Evolutionary conservation across 1,140 invertebrate species (phyloP), one percentile per base, ranked within the genome.

Genomic region (Cydia pomonella): DNA sequence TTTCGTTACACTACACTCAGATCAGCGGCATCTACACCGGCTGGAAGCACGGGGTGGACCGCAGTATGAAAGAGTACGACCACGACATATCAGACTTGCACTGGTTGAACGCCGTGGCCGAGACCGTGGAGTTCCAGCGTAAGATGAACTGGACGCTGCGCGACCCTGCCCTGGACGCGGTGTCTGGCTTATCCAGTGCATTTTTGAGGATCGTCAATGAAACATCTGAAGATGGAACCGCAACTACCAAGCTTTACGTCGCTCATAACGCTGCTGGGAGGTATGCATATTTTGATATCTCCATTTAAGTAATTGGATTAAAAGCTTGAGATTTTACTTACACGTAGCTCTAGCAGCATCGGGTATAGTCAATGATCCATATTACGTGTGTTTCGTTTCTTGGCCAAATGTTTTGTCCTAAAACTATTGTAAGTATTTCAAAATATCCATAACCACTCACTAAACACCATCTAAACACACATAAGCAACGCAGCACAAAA

Each of bases 91-190:
- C 94, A 2, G 96, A 97, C 84, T 95, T 97, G 75, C 93, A 96
- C 77, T 95, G 96, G 94, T 91, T 97, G 79, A 97, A 97, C 77
- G 94, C 97, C 62, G 94, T 95, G 13, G 95, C 96, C 0, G 98
- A 99, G 86, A 92, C 98, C 1, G 94, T 95, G 74, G 97, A 98
- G 91, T 82, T 93, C 23, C 91, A 93, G 74, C 83, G 86, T 29
- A 90, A 92, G 75, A 75, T 93, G 21, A 93, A 93, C 80, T 84
- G 93, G 21, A 80, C 88, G 5, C 73, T 92, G 23, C 85, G 87
- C 72, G 84, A 90, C 38, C 73, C 79, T 10, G 77, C 82, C 27
- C 80, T 91, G 4, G 78, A 77, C 64, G 76, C 83, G 23, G 75
- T 93, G 23, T 91, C 93, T n/a, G 87, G 87, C 44, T 75, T 93